Evolutionary conservation across 2,888 invertebrate species (phyloP), one percentile per base, ranked within the genome.

Genomic region (Clepsis dumicolana): DNA sequence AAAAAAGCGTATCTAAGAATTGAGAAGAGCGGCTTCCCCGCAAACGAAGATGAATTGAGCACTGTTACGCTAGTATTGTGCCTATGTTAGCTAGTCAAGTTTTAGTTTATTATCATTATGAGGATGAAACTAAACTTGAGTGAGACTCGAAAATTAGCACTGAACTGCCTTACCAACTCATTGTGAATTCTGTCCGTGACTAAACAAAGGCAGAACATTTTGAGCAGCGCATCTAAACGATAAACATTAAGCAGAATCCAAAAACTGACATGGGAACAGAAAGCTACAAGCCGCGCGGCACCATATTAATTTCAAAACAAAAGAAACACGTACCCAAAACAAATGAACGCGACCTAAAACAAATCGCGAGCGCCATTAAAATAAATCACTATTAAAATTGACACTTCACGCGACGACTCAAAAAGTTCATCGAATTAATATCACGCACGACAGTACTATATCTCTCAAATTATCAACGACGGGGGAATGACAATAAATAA

Each of bases 351-450:
- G 72, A 71, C 71, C 71, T 75, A 74, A 79, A 81, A 82, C 77
- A 79, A 78, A 77, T 71, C 64, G 35, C 32, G 35, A 35, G 67
- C 72, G 72, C 75, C 77, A 77, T 79, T 80, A 75, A 82, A 80
- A 88, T 87, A 87, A 91, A 90, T 90, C 88, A 88, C 83, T 78
- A 83, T 86, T 85, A 85, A 88, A 90, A 91, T 90, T 91, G 89
- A 87, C 89, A 88, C 83, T 90, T 91, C 89, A 91, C 90, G 85
- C 88, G 86, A 86, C 80, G 80, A 82, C 71, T 83, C 84, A 81
- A 84, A 88, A 85, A 82, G 78, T 74, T 79, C 74, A 77, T 82
- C 83, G 84, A 86, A 86, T 88, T 90, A 91, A 91, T 90, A 90
- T 88, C 84, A 81, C 83, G 78, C 84, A 81, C 83, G 78, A 81